Evolutionary conservation across 1,140 invertebrate species (phyloP).

Genomic region (Drosophila watanabei): DNA sequence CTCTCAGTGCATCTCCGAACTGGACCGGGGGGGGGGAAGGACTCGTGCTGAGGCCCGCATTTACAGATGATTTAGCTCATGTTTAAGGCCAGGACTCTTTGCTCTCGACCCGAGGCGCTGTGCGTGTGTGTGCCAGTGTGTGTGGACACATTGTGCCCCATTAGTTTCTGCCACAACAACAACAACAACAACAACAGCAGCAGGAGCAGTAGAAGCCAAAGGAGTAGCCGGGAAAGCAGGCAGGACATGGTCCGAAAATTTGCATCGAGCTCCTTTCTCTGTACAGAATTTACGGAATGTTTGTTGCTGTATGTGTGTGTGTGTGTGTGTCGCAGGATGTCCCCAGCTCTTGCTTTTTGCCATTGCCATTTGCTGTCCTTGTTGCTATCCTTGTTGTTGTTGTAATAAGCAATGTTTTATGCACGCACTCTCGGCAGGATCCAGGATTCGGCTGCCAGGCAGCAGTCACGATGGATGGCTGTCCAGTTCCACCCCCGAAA

Average conservation of each 20-base stretch:
- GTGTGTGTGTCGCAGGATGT: conserved; percentile 36
- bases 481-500: conserved; percentile 27
- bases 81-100: conserved; percentile 72
- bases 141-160: conserved; percentile 84
- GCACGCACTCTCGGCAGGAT: conserved; percentile 65
- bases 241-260: conserved; percentile 52
- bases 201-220: conserved; percentile 13
- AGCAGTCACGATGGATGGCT: conserved; percentile 24
- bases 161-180: conserved; percentile 75
- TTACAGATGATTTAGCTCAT: conserved; percentile 84
- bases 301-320: conserved; percentile 10
- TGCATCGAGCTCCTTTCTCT: conserved; percentile 70
- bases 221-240: conserved; percentile 30
- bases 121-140: conserved; percentile 36
- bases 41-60: conserved; percentile 65
- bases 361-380: conserved; percentile 9
- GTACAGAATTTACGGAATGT: conserved; percentile 38
- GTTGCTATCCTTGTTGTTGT: conserved; percentile 41
- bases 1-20: conserved; percentile 8
- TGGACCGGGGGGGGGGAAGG: conserved; percentile 4
- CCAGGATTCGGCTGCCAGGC: conserved; percentile 6
- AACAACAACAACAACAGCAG: conserved; percentile 22
- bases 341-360: conserved; percentile 10
- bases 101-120: conserved; percentile 38
- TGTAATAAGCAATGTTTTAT: conserved; percentile 82